Evolutionary conservation across 2,113 vertebrate genomes (phyloP), one percentile per base, ranked within the genome.

Genomic region (Trochalopteron elliotii): DNA sequence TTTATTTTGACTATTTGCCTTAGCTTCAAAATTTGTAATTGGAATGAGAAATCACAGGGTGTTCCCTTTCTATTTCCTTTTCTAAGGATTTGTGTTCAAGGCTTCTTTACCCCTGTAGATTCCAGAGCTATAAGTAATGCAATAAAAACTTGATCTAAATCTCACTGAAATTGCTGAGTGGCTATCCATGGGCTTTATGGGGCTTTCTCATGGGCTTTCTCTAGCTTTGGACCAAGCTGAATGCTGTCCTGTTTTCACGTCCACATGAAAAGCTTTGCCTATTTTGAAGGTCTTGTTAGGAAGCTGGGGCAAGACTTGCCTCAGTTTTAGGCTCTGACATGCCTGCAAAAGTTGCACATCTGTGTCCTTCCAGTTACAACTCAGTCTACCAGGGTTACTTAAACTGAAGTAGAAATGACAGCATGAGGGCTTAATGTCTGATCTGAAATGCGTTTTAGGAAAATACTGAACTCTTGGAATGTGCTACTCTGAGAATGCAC

Each of bases 1-100:
- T 94, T 97, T 97, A 96, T 95, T 96, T 94, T 92, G 86, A 93
- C 86, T 94, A 78, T 96, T 96, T 95, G 83, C 72, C 56, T 94
- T 89, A 78, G 69, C 76, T 89, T 93, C 83, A 87, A 60, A 89
- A 94, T 90, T 87, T 91, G 86, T 93, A 84, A 93, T 53, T 91
- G 56, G 55, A 92, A 85, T 94, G 84, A 91, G 84, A 96, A 95
- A 85, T 96, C 84, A 80, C 37, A 80, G 94, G 86, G 89, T 70
- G 94, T 94, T 94, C 78, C 78, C 67, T 89, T 89, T 85, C 69
- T 95, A 13, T 85, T 96, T 94, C 78, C 45, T 64, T 87, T 87
- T 72, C 59, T 25, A 83, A 65, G 63, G 67, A 72, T 72, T 86
- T 89, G 71, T 83, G 52, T 64, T 42, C 71, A 83, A 70, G 80